These are phyloP conservation scores for Helicoverpa zea DNA, from an alignment of 1,140 invertebrate genomes.

Conservation along the genomic window DNA sequence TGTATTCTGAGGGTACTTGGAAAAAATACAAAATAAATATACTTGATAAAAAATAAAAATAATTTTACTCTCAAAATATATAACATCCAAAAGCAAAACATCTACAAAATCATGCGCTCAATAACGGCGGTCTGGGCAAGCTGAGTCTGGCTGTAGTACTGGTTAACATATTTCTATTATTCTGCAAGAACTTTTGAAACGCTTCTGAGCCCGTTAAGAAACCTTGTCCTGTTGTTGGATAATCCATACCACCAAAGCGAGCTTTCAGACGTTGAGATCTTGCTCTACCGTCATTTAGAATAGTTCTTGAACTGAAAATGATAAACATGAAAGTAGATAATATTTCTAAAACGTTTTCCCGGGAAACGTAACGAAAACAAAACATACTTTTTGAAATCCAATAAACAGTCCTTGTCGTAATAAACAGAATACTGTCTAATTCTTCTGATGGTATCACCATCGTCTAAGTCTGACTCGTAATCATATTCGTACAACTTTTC, in stretches of 20 bases:
- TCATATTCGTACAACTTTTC: slow-evolving; percentile 80
- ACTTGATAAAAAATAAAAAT: slow-evolving; percentile 13
- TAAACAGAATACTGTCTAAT: slow-evolving; percentile 81
- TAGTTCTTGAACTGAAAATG: slow-evolving; percentile 61
- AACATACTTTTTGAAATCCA: slow-evolving; percentile 67
- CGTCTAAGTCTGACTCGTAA: slow-evolving; percentile 66
- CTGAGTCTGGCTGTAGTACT: slow-evolving; percentile 15
- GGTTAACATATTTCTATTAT: slow-evolving; percentile 60
- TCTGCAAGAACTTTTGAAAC: slow-evolving; percentile 73
- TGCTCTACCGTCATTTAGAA: slow-evolving; percentile 41
- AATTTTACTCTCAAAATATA: slow-evolving; percentile 60
- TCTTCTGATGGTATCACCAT: slow-evolving; percentile 69
- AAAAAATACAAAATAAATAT: too few relatives aligned
- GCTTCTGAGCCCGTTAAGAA: slow-evolving; percentile 74
- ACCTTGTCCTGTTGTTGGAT: slow-evolving; percentile 58
- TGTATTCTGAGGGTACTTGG: too few relatives aligned
- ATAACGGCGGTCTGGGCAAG: slow-evolving; percentile 41
- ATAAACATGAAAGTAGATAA: neutral
- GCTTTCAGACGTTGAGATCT: neutral
- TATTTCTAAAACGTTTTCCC: too few relatives aligned
- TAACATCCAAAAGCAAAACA: slow-evolving; percentile 47
- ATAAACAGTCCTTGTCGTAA: slow-evolving; percentile 76
- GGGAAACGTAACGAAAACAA: neutral
- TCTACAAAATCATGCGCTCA: slow-evolving; percentile 57
- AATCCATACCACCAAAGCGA: slow-evolving; percentile 6